These are phyloP conservation scores for Aurelia aurita complex sp. Pacific DNA, from an alignment of 30 jellyfish, hydroid and myxozoan genomes.

Conservation along the genomic window DNA sequence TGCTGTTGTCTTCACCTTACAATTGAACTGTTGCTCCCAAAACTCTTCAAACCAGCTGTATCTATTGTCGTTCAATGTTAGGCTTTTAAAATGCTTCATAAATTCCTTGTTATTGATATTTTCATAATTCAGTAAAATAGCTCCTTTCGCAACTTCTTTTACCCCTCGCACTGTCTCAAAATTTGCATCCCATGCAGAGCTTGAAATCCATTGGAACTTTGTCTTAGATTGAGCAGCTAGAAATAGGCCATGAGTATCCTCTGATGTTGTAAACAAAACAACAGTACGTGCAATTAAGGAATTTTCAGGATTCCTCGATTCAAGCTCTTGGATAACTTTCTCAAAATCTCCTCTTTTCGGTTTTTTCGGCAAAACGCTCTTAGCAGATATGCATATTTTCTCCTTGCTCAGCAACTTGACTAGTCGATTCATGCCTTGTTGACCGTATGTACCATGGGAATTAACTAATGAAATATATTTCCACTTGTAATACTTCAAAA, in stretches of 20 bases:
- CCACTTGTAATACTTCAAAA: slow-evolving; percentile 42
- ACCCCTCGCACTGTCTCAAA: not conserved
- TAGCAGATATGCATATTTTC: slow-evolving; percentile 17
- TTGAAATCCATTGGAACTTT: not conserved
- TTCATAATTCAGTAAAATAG: slow-evolving; percentile 29
- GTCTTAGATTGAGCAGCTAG: slow-evolving; percentile 14
- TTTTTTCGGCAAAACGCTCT: not conserved
- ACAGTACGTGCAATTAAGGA: slow-evolving; percentile 3
- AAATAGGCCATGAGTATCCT: slow-evolving; percentile 43
- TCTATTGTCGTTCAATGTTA: slow-evolving; percentile 4
- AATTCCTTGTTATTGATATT: not conserved
- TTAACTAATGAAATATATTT: slow-evolving; percentile 26
- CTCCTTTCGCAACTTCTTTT: slow-evolving; percentile 39
- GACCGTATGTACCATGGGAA: slow-evolving; percentile 40
- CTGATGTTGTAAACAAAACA: slow-evolving; percentile 20
- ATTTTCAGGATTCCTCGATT: not conserved
- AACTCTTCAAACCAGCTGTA: slow-evolving; percentile 62
- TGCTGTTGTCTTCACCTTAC: not conserved
- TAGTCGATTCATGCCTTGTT: slow-evolving; percentile 33
- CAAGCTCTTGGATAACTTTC: not conserved
- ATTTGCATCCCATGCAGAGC: not conserved
- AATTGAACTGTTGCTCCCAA: slow-evolving; percentile 57
- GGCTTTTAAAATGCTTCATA: slow-evolving; percentile 19
- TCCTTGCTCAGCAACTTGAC: not conserved
- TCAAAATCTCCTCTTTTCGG: slow-evolving; percentile 22